Percentiles rank a stretch among this genome's conserved stretches.
phyloP scores from a whole-genome alignment of 92 coral and sea anemone genomes.

The Zoanthus gigantus region DNA sequence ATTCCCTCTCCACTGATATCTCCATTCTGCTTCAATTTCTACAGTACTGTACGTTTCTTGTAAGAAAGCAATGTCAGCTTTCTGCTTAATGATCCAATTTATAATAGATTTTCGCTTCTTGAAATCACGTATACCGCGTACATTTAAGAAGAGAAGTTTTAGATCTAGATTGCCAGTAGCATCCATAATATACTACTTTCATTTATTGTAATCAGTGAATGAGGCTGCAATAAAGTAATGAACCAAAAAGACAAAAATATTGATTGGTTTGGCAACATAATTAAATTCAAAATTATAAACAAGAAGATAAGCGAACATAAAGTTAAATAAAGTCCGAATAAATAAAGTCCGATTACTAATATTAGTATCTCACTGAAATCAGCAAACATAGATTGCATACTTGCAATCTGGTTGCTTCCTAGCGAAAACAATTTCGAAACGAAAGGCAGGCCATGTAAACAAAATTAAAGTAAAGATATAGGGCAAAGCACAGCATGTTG shows the following conservation, averaged over 20 bases:
- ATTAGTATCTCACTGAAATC: slow-evolving; percentile 3
- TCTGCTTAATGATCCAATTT: slow-evolving; percentile 59
- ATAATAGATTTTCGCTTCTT: slow-evolving; percentile 57
- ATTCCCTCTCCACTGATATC: slow-evolving; percentile 58
- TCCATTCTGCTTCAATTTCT: slow-evolving; percentile 55
- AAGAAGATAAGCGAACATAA: not conserved
- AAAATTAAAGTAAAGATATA: slow-evolving; percentile 6
- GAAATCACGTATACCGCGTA: slow-evolving; percentile 62
- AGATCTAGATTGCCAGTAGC: slow-evolving; percentile 23
- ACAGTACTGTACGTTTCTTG: slow-evolving; percentile 45
- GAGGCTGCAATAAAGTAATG: not conserved
- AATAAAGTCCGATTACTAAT: slow-evolving; percentile 3
- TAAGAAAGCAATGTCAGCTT: slow-evolving; percentile 22
- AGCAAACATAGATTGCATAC: slow-evolving; percentile 5
- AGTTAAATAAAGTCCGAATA: not conserved
- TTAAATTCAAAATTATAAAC: not conserved
- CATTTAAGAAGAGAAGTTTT: slow-evolving; percentile 59
- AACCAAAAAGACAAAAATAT: not conserved
- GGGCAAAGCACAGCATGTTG: slow-evolving; percentile 9
- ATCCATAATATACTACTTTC: not conserved
- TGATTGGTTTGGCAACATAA: not conserved
- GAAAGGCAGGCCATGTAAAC: slow-evolving; percentile 6
- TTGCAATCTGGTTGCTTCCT: slow-evolving; percentile 12
- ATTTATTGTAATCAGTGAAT: not conserved
- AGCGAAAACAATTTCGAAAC: not conserved